phyloP scores from a whole-genome alignment of 2,888 invertebrate species.

The Neria commutata region DNA sequence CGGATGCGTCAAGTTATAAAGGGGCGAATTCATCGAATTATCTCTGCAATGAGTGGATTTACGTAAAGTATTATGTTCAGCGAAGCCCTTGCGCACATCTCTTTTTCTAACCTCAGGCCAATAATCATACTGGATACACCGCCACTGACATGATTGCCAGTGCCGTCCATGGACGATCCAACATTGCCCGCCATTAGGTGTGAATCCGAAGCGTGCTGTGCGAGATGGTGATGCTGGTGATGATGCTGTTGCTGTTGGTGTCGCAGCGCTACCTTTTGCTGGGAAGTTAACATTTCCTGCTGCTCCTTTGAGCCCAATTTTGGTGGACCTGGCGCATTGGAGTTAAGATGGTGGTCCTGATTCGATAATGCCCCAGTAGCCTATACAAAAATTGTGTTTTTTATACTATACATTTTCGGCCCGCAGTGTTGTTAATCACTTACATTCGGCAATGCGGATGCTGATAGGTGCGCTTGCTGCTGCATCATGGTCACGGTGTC shows the following conservation, averaged over 20 bases:
- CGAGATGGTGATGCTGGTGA: conserved; percentile 25
- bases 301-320: conserved; percentile 63
- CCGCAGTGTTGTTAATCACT: conserved; percentile 10
- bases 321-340: conserved; percentile 61
- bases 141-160: conserved; percentile 53
- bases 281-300: conserved; percentile 34
- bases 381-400: conserved; percentile 29
- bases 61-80: background rate
- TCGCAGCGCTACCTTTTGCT: conserved; percentile 58
- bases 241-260: conserved; percentile 38
- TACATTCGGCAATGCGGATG: conserved; percentile 37
- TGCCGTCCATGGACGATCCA: conserved; percentile 46
- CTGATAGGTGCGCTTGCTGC: conserved; percentile 40
- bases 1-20: conserved; percentile 58
- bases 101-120: conserved; percentile 50
- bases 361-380: conserved; percentile 46
- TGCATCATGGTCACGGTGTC: conserved; percentile 34
- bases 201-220: conserved; percentile 23
- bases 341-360: conserved; percentile 60
- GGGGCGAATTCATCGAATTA: conserved; percentile 59
- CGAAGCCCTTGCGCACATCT: background rate
- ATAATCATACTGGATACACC: conserved; percentile 47
- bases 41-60: too few species aligned
- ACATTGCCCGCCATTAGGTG: conserved; percentile 12
- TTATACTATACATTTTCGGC: background rate